Conservation (phyloP, 1,140 invertebrate species). For the Lamellibrachia luymesi region DNA sequence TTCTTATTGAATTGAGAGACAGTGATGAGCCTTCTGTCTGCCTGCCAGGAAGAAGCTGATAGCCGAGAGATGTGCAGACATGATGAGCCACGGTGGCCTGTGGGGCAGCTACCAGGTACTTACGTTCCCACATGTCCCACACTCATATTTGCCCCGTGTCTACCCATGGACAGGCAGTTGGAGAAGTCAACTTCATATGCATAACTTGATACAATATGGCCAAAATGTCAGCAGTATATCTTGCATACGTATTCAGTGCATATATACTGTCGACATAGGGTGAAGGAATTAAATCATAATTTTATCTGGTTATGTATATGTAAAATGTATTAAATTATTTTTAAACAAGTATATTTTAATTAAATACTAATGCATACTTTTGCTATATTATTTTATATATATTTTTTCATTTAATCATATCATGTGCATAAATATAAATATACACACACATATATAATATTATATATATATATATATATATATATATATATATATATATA, state of each 20-base stretch:
- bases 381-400: too few species aligned
- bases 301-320: not conserved
- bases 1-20: constrained; percentile 5
- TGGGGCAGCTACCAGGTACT: not conserved
- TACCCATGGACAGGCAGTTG: too few species aligned
- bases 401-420: too few species aligned
- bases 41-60: not conserved
- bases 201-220: not conserved
- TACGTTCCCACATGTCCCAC: not conserved
- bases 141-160: not conserved
- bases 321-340: not conserved
- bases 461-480: not conserved
- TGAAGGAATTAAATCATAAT: not conserved
- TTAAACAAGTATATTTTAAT: too few species aligned
- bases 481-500: not conserved
- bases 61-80: not conserved
- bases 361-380: too few species aligned
- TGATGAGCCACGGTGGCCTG: not conserved
- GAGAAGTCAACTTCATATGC: not conserved
- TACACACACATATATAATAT: not conserved
- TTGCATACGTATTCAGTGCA: not conserved
- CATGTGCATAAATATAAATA: too few species aligned
- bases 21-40: not conserved
- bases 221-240: not conserved
- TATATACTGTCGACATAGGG: too few species aligned